A percentile compares a stretch with the other conserved stretches of the same genome.
phyloP scores from a whole-genome alignment of 2,888 invertebrate genomes.

The Caenorhabditis virilis region DNA sequence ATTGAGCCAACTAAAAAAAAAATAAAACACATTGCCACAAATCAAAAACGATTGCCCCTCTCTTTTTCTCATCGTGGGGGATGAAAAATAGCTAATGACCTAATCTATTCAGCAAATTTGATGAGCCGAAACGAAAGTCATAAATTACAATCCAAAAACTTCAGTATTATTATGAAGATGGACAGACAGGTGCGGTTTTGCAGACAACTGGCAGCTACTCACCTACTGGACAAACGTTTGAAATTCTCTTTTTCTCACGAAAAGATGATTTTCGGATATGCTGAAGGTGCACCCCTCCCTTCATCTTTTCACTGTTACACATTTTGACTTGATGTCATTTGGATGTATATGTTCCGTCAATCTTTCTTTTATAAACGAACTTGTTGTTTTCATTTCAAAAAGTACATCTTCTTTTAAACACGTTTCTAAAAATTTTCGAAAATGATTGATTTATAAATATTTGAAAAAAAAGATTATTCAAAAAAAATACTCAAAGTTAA shows the following conservation, averaged over 20 bases:
- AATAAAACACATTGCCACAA: not conserved
- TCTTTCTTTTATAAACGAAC: constrained; percentile 35
- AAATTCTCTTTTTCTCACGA: too few species aligned
- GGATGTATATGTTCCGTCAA: not conserved
- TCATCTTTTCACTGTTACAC: constrained; percentile 34
- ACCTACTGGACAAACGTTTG: too few species aligned
- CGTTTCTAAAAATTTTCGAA: too few species aligned
- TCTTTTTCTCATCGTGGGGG: not conserved
- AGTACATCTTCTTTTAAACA: too few species aligned
- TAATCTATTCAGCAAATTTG: too few species aligned
- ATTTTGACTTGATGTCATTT: constrained; percentile 23
- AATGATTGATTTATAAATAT: too few species aligned
- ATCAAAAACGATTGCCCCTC: not conserved
- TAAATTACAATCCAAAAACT: constrained; percentile 32
- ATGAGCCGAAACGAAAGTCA: constrained; percentile 20
- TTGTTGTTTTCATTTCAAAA: too few species aligned
- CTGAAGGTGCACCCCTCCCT: too few species aligned
- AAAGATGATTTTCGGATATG: too few species aligned
- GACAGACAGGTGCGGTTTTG: constrained; percentile 35
- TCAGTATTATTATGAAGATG: constrained; percentile 32
- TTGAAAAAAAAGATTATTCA: too few species aligned
- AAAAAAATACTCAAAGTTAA: too few species aligned
- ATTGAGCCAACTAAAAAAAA: not conserved
- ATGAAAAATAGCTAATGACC: constrained; percentile 6
- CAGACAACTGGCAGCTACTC: constrained; percentile 31